phyloP scores from a whole-genome alignment of 2,797 vertebrate species.

The Poeciliopsis presidionis region DNA sequence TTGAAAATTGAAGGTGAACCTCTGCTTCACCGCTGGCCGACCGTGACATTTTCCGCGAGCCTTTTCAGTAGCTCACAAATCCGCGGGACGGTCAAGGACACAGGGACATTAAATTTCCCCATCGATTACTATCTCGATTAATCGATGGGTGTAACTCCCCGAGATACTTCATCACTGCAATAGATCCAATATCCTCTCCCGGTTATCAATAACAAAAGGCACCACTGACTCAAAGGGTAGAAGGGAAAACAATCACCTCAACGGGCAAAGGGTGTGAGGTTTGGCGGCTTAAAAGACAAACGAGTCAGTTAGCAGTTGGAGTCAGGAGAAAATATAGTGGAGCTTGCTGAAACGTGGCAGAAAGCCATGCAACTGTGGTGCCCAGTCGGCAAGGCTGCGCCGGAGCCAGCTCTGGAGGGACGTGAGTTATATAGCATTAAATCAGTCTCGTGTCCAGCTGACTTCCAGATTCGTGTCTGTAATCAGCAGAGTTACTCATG shows the following conservation, averaged over 20 bases:
- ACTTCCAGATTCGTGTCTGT: constrained; percentile 43
- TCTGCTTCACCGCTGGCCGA: too few relatives aligned
- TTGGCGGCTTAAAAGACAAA: constrained; percentile 19
- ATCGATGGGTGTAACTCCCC: too few relatives aligned
- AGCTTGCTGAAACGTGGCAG: constrained; percentile 44
- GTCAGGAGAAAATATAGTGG: constrained; percentile 40
- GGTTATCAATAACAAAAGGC: constrained; percentile 41
- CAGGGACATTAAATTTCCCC: constrained; percentile 42
- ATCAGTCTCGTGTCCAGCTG: constrained; percentile 61
- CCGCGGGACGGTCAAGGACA: background rate
- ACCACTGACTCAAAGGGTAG: background rate
- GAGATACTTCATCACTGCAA: constrained; percentile 45
- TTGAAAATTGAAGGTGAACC: too few relatives aligned
- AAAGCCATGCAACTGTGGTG: constrained; percentile 29
- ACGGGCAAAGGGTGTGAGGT: constrained; percentile 9
- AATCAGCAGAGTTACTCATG: constrained; percentile 40
- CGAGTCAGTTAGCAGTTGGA: constrained; percentile 25
- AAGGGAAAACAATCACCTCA: constrained; percentile 7
- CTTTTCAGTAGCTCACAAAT: too few relatives aligned
- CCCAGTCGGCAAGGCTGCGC: constrained; percentile 26
- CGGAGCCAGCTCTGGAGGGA: constrained; percentile 30
- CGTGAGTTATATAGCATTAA: constrained; percentile 58
- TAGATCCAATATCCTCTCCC: constrained; percentile 49
- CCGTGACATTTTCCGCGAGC: too few relatives aligned
- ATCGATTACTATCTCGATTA: constrained; percentile 26